phyloP scores from a whole-genome alignment of 2,113 vertebrate species.

The Lethenteron reissneri region DNA sequence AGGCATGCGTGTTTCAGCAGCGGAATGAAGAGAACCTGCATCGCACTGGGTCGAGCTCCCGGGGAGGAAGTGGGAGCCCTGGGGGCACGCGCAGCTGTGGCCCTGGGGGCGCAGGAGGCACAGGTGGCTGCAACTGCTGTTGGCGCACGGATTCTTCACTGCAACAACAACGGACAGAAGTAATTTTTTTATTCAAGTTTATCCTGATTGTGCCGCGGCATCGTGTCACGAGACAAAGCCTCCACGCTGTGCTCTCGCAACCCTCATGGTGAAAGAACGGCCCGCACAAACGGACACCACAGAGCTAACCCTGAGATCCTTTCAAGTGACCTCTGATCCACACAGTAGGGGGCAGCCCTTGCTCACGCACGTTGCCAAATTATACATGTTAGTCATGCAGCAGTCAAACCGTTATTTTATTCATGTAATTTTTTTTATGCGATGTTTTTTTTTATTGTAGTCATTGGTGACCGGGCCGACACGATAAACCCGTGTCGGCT shows the following conservation, averaged over 20 bases:
- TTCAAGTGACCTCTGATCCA: not conserved
- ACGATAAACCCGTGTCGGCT: too few species aligned
- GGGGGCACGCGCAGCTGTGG: constrained; percentile 27
- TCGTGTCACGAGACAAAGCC: too few species aligned
- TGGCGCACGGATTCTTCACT: constrained; percentile 27
- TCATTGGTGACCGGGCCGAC: too few species aligned
- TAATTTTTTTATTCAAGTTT: not conserved
- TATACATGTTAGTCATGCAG: too few species aligned
- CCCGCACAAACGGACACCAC: not conserved
- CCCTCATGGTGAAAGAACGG: not conserved
- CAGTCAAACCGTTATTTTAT: too few species aligned
- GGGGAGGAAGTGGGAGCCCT: constrained; percentile 18
- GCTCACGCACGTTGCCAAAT: too few species aligned
- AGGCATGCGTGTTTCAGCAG: too few species aligned
- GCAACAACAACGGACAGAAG: not conserved
- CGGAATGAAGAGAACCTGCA: constrained; percentile 14
- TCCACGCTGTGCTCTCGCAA: too few species aligned
- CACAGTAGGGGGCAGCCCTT: not conserved
- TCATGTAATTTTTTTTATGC: too few species aligned
- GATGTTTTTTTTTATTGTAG: too few species aligned
- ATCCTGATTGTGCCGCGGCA: too few species aligned
- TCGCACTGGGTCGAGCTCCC: constrained; percentile 25
- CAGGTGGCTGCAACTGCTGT: constrained; percentile 24
- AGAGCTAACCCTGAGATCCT: not conserved
- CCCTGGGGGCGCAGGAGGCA: constrained; percentile 23